phyloP scores from a whole-genome alignment of 2,797 vertebrate species.

The Apodemus agrarius region DNA sequence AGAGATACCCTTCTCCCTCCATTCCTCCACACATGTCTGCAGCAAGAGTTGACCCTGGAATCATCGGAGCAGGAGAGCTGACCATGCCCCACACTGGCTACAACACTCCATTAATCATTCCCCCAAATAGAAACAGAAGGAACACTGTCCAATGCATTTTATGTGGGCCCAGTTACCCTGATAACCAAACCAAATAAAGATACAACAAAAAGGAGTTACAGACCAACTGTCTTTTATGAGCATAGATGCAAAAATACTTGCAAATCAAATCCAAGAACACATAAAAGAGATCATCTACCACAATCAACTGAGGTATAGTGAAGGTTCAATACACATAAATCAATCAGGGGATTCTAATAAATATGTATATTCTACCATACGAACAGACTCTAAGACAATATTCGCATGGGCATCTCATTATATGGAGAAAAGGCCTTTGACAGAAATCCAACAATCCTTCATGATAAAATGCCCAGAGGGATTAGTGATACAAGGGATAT shows the following conservation, averaged over 20 bases:
- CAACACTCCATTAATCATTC: background rate
- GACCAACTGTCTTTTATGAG: background rate
- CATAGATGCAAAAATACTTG: background rate
- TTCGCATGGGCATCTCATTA: background rate
- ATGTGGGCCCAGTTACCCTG: background rate
- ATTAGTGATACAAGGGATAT: background rate
- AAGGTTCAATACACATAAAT: background rate
- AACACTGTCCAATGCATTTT: background rate
- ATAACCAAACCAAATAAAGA: background rate
- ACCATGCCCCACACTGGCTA: background rate
- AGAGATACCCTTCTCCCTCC: too few relatives aligned
- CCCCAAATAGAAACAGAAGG: background rate
- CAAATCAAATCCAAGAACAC: background rate
- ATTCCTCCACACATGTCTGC: too few relatives aligned
- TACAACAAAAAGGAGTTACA: background rate
- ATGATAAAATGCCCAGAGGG: background rate
- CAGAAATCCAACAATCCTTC: background rate
- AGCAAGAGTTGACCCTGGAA: too few relatives aligned
- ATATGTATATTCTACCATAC: background rate
- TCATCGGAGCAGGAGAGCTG: background rate
- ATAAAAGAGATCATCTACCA: background rate
- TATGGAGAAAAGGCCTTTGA: background rate
- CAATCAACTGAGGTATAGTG: background rate
- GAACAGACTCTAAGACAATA: background rate
- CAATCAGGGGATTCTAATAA: background rate